Base-by-base conservation (phyloP, 2,888 invertebrate genomes). In the Pycnomerus fuliginosus region DNA sequence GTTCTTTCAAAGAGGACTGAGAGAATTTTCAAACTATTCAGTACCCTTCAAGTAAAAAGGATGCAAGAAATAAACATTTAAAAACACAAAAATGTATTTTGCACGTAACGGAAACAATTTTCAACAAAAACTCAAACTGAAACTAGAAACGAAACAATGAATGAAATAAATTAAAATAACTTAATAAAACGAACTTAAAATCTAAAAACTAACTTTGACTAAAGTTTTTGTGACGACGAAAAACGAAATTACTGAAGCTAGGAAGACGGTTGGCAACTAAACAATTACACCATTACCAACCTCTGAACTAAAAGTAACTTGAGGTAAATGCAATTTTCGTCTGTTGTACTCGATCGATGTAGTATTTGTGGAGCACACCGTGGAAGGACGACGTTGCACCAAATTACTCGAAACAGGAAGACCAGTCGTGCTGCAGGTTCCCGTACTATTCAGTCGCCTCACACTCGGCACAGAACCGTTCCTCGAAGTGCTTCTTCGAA, bases 281-380 rank as follows among this genome's bases (percentile, higher is more conserved):
- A 90, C 90, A 63, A 90, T 82, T 62, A 90, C 86, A 50, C 90
- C 90, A 62, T 82, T 85, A 87, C 90, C 90, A 82, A 91, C 90
- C 90, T 91, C 90, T 71, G 87, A 85, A 68, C 84, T 89, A 75
- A 90, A 90, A 36, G 90, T 87, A 68, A 91, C 88, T 76, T 87
- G 87, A 12, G 87, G 87, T 61, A 87, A 74, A 60, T 86, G 80
- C 13, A 87, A 76, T 62, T 84, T 81, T 70, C 83, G 78, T 61
- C 81, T 71, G 56, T 70, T 71, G 49, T 73, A 71, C 46, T 75
- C 75, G 15, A 58, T 52, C 3, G 70, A 65, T 24, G 70, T 64
- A 51, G 84, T 80, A 47, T 85, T 83, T 38, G 76, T 78, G 5
- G 86, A 86, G 63, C 85, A 85, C 16, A 83, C 84, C 0, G 85